Conservation (phyloP, 30 jellyfish, hydroid and myxozoan genomes). For the Cassiopea xamachana region DNA sequence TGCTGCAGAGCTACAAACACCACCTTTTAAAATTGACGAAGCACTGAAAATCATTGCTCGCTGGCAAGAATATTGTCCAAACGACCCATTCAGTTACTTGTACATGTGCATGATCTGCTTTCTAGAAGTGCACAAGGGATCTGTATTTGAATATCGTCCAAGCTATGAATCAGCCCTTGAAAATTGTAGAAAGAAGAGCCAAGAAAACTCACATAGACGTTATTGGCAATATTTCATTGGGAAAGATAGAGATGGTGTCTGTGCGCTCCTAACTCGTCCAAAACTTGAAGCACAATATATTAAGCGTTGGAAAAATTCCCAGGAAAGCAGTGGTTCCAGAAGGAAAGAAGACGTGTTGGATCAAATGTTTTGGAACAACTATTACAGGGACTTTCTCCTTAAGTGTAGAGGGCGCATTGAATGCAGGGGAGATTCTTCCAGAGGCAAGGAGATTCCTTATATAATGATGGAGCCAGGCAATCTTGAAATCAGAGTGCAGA, state of each 20-base stretch:
- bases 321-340: neutral
- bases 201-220: slow-evolving; percentile 1
- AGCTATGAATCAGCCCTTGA: slow-evolving; percentile 34
- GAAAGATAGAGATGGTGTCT: slow-evolving; percentile 11
- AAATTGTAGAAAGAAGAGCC: slow-evolving; percentile 18
- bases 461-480: slow-evolving; percentile 61
- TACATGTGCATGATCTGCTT: slow-evolving; percentile 38
- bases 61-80: slow-evolving; percentile 31
- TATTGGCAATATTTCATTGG: slow-evolving; percentile 24
- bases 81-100: slow-evolving; percentile 59
- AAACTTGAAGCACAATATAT: slow-evolving; percentile 5
- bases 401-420: slow-evolving; percentile 36
- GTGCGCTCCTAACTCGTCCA: slow-evolving; percentile 14
- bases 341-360: slow-evolving; percentile 15
- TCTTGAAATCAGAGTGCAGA: slow-evolving; percentile 7
- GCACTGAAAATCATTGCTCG: slow-evolving; percentile 17
- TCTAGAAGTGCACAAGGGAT: slow-evolving; percentile 28
- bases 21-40: slow-evolving; percentile 22
- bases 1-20: slow-evolving; percentile 23
- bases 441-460: slow-evolving; percentile 6
- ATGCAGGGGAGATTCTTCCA: neutral
- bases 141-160: slow-evolving; percentile 15
- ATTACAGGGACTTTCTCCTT: slow-evolving; percentile 32
- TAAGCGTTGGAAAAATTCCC: neutral
- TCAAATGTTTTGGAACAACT: slow-evolving; percentile 26